Percentiles rank a stretch among this genome's conserved stretches.
These are phyloP conservation scores for Colletes gigas DNA, from an alignment of 1,140 invertebrate genomes.

Conservation along the genomic window DNA sequence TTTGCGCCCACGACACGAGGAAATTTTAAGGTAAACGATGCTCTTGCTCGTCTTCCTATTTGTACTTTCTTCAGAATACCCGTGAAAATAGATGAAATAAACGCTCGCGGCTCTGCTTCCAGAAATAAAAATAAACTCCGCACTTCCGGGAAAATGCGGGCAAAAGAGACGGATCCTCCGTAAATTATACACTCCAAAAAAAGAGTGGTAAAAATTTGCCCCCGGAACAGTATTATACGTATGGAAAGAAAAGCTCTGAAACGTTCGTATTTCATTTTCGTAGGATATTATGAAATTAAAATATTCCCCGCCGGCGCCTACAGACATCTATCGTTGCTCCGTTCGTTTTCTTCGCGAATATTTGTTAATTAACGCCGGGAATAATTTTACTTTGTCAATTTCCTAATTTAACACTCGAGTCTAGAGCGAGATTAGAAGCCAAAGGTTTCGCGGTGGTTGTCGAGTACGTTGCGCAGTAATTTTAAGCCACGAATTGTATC, in stretches of 20 bases:
- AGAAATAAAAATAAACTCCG: conserved; percentile 8
- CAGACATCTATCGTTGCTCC: background rate
- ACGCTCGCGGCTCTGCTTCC: background rate
- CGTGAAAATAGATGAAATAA: conserved; percentile 7
- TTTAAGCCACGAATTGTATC: conserved; percentile 16
- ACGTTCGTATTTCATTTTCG: background rate
- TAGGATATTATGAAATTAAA: background rate
- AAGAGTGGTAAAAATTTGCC: background rate
- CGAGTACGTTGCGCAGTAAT: background rate
- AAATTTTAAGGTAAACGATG: conserved; percentile 17
- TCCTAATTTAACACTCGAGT: too few relatives aligned
- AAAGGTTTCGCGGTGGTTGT: background rate
- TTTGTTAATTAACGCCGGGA: too few relatives aligned
- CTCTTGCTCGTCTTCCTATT: background rate
- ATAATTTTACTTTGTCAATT: too few relatives aligned
- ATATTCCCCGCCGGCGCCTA: background rate
- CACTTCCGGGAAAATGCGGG: background rate
- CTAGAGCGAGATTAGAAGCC: too few relatives aligned
- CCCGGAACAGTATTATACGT: too few relatives aligned
- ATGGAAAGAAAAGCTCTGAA: background rate
- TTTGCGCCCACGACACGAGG: background rate
- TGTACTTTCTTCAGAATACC: background rate
- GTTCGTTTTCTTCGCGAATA: background rate
- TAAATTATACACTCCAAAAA: conserved; percentile 10
- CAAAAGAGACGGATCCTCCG: background rate